Conservation (phyloP, 2,888 invertebrate species). For the Halocaridina rubra region DNA sequence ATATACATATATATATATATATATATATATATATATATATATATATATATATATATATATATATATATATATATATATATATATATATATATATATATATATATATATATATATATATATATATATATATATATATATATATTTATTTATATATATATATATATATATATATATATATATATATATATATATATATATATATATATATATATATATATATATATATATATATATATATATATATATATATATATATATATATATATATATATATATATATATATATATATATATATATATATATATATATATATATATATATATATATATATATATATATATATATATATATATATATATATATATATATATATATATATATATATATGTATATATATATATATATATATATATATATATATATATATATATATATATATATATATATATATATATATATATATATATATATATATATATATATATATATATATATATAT, state of each 20-base stretch:
- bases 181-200: constrained; percentile 3
- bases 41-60: neutral
- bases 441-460: too few species aligned
- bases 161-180: neutral
- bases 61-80: neutral
- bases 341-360: too few species aligned
- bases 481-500: too few species aligned
- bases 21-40: neutral
- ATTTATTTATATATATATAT: neutral
- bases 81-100: neutral
- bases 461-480: too few species aligned
- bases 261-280: neutral
- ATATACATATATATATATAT: neutral
- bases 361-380: too few species aligned
- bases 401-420: too few species aligned
- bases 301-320: too few species aligned
- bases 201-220: neutral
- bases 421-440: too few species aligned
- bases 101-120: neutral
- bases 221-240: constrained; percentile 1
- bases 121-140: neutral
- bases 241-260: neutral
- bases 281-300: too few species aligned
- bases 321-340: too few species aligned
- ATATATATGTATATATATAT: too few species aligned